Conservation (phyloP, 1,140 invertebrate genomes). For the Achroia grisella region DNA sequence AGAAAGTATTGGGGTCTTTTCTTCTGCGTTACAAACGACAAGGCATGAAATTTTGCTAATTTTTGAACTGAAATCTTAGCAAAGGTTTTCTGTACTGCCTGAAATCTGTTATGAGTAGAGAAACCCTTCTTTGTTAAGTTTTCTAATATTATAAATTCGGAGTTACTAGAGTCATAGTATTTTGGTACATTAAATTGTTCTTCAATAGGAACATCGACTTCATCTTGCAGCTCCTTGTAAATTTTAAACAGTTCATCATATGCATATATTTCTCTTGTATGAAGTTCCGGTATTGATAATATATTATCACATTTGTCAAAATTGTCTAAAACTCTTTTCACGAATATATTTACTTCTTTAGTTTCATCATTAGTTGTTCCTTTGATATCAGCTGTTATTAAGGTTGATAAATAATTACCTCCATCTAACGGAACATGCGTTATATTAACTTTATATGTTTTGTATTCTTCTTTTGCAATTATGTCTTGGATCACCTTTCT, state of each 20-base stretch:
- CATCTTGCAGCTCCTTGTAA: constrained; percentile 28
- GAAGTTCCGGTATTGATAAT: constrained; percentile 15
- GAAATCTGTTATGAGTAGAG: constrained; percentile 26
- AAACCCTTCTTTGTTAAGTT: constrained; percentile 39
- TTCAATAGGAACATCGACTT: constrained; percentile 22
- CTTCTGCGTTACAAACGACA: constrained; percentile 38
- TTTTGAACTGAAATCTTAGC: constrained; percentile 21
- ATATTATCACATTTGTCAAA: constrained; percentile 2
- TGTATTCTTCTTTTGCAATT: constrained; percentile 12
- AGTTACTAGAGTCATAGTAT: constrained; percentile 29
- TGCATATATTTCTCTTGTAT: constrained; percentile 29
- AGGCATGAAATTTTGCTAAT: constrained; percentile 37
- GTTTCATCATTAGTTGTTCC: constrained; percentile 9
- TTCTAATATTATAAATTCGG: constrained; percentile 38
- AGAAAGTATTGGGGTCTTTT: constrained; percentile 34
- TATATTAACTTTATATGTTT: constrained; percentile 4
- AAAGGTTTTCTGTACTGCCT: constrained; percentile 32
- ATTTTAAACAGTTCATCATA: constrained; percentile 33
- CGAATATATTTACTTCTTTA: constrained; percentile 24
- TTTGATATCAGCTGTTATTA: constrained; percentile 22
- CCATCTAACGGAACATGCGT: constrained; percentile 15
- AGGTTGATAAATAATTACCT: constrained; percentile 15
- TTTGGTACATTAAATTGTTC: constrained; percentile 36
- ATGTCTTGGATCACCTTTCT: constrained; percentile 11
- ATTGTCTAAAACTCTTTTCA: constrained; percentile 22